These are phyloP conservation scores for Eristalis intricaria DNA, from an alignment of 2,888 invertebrate species.

Conservation along the genomic window DNA sequence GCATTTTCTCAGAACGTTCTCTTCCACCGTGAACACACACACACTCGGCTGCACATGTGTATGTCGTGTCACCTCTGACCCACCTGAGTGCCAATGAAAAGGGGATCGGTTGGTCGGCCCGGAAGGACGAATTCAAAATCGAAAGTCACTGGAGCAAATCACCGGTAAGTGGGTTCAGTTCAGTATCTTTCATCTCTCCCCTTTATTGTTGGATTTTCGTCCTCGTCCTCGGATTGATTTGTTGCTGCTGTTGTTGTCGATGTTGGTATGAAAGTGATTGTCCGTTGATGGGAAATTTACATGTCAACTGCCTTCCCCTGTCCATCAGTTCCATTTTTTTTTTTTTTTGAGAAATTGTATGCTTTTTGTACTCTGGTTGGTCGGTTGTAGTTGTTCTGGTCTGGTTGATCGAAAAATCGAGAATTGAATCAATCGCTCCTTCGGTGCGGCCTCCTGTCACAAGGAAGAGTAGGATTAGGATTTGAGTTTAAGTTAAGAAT, in stretches of 20 bases:
- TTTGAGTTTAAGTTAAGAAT: constrained; percentile 53
- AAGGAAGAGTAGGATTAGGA: constrained; percentile 57
- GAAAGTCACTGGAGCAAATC: constrained; percentile 66
- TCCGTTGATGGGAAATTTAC: constrained; percentile 71
- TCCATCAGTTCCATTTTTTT: background rate
- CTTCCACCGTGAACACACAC: constrained; percentile 51
- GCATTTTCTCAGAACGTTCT: constrained; percentile 48
- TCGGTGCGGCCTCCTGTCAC: constrained; percentile 45
- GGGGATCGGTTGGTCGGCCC: constrained; percentile 6
- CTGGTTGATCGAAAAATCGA: constrained; percentile 51
- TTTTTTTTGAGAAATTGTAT: constrained; percentile 49
- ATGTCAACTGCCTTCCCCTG: constrained; percentile 42
- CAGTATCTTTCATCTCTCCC: constrained; percentile 37
- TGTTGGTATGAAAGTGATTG: constrained; percentile 65
- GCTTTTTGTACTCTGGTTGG: constrained; percentile 42
- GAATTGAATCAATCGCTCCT: constrained; percentile 56
- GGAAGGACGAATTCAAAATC: constrained; percentile 53
- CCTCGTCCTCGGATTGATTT: constrained; percentile 35
- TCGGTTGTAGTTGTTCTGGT: constrained; percentile 37
- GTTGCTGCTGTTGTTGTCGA: background rate
- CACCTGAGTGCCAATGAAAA: constrained; percentile 53
- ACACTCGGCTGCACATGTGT: constrained; percentile 47
- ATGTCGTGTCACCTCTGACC: constrained; percentile 56
- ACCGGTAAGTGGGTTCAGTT: constrained; percentile 49
- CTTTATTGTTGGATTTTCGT: constrained; percentile 40